These are phyloP conservation scores for Nycticebus coucang DNA, from an alignment of 2,113 vertebrate genomes.

Conservation along the genomic window DNA sequence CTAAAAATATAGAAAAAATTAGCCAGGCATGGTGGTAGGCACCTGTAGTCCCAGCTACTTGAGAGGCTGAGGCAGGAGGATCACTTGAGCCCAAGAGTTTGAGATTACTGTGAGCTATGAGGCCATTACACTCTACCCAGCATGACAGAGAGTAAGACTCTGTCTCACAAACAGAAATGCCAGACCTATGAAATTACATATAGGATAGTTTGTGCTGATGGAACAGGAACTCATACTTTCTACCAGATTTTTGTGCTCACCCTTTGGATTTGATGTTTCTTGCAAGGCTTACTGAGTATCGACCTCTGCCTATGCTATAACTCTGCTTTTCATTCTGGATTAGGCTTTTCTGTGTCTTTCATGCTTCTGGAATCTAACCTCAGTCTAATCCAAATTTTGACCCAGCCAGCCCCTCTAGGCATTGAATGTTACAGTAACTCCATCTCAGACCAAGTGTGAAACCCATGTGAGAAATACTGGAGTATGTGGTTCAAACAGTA, in stretches of 20 bases:
- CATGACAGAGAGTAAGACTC: too few species aligned
- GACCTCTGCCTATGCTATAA: background rate
- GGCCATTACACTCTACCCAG: too few species aligned
- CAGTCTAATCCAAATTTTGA: background rate
- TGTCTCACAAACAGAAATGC: background rate
- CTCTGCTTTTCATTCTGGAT: background rate
- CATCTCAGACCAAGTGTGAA: background rate
- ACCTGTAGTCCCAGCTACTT: too few species aligned
- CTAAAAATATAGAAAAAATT: too few species aligned
- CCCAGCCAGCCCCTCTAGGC: background rate
- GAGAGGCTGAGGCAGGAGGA: too few species aligned
- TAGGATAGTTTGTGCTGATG: background rate
- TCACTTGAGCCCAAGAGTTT: too few species aligned
- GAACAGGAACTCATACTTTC: background rate
- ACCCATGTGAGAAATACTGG: background rate
- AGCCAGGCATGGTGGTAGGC: too few species aligned
- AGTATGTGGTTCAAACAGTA: background rate
- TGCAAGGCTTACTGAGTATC: background rate
- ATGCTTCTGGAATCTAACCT: background rate
- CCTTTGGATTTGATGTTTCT: constrained; percentile 20
- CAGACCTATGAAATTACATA: background rate
- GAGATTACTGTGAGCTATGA: too few species aligned
- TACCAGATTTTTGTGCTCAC: background rate
- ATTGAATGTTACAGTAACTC: background rate
- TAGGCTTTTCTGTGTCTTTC: background rate